phyloP scores from a whole-genome alignment of 23 tunicate species.

The Ascidia mentula region DNA sequence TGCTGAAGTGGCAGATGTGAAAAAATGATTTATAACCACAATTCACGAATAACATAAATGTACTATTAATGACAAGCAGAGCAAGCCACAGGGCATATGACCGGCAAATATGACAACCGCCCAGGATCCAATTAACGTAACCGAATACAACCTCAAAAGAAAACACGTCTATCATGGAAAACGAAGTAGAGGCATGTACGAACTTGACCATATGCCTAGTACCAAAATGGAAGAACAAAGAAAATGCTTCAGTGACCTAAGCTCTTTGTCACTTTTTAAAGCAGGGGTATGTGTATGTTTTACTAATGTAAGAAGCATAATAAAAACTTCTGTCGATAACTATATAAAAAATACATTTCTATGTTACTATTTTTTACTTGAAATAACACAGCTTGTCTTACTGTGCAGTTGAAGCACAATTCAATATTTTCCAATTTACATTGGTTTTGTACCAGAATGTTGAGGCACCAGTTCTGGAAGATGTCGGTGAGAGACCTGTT shows the following conservation, averaged over 20 bases:
- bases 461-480: not conserved
- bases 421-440: no score
- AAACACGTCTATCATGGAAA: not conserved
- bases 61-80: not conserved
- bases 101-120: not conserved
- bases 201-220: constrained; percentile 27
- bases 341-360: no score
- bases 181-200: constrained; percentile 39
- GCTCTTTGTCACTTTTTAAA: constrained; percentile 23
- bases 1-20: no score
- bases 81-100: not conserved
- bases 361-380: no score
- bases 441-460: no score
- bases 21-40: no score
- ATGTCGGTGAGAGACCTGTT: constrained; percentile 57
- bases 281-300: no score
- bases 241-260: constrained; percentile 22
- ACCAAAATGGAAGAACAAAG: not conserved
- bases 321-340: no score
- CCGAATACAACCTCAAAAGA: not conserved
- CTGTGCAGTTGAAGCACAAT: no score
- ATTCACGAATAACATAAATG: not conserved
- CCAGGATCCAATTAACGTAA: not conserved
- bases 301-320: no score
- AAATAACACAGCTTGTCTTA: no score